A percentile compares a stretch with the other conserved stretches of the same genome.
phyloP scores from a whole-genome alignment of 2,888 invertebrate genomes.

The Phanerotoma sp. region DNA sequence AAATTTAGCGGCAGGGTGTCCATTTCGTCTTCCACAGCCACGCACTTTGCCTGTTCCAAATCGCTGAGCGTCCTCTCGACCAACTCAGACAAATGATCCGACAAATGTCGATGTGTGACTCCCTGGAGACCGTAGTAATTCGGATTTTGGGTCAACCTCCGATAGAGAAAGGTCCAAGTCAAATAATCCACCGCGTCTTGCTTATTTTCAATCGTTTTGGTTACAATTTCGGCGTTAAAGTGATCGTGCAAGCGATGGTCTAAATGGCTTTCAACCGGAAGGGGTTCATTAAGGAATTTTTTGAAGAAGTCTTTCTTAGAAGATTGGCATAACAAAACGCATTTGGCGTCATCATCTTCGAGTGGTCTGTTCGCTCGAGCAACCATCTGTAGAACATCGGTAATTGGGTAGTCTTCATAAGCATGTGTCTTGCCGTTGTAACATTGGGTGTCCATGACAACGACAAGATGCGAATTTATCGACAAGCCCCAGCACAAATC shows the following conservation, averaged over 20 bases:
- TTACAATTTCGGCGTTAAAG: slow-evolving; percentile 99
- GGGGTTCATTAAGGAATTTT: slow-evolving; percentile 94
- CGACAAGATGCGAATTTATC: slow-evolving; percentile 88
- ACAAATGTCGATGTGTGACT: slow-evolving; percentile 94
- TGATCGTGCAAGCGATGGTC: slow-evolving; percentile 99
- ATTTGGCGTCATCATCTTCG: slow-evolving; percentile 90
- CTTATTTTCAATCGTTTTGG: slow-evolving; percentile 99
- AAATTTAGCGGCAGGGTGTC: slow-evolving; percentile 95
- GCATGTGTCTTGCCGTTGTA: slow-evolving; percentile 69
- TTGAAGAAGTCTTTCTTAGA: slow-evolving; percentile 99
- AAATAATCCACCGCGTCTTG: slow-evolving; percentile 99
- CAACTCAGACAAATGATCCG: slow-evolving; percentile 96
- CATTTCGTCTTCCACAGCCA: slow-evolving; percentile 97
- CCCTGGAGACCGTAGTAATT: slow-evolving; percentile 99
- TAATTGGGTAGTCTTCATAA: slow-evolving; percentile 98
- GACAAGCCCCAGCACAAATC: slow-evolving; percentile 92
- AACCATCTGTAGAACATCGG: slow-evolving; percentile 97
- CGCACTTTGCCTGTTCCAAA: slow-evolving; percentile 95
- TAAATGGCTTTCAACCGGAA: slow-evolving; percentile 97
- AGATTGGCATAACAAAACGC: slow-evolving; percentile 94
- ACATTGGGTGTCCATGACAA: slow-evolving; percentile 94
- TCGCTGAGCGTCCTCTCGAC: slow-evolving; percentile 95
- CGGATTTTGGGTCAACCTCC: slow-evolving; percentile 97
- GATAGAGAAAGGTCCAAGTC: slow-evolving; percentile 98
- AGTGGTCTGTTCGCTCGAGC: slow-evolving; percentile 93